Evolutionary conservation across 1,140 invertebrate genomes (phyloP), one percentile per base, ranked within the genome.

Genomic region (Bicyclus anynana): DNA sequence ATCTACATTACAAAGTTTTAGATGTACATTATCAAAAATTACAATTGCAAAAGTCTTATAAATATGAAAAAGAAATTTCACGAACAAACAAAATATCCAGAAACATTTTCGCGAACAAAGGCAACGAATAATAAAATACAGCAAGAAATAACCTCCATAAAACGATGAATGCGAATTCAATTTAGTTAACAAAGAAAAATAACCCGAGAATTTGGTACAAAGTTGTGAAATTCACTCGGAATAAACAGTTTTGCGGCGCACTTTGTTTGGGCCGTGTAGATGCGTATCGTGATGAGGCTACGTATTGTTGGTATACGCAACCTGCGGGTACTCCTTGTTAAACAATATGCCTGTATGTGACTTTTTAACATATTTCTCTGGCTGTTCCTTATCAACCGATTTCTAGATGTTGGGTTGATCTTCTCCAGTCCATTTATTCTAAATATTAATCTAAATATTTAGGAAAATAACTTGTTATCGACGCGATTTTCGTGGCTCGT

Each of bases 101-200:
- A n/a, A 37, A 37, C 33, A 37, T 37, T 37, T n/a, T 5, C 1
- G 37, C 37, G 6, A 49, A 33, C 44, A 33, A 40, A 40, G n/a
- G 40, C 62, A 42, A 3, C 62, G 53, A 59, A 70, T 65, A 62
- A 67, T 59, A 62, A 69, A 73, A 68, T 67, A 72, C 65, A 63
- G 59, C 58, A 71, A 62, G 49, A 52, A 56, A 72, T 63, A 70
- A 64, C 67, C 64, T 73, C 63, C 65, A 73, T 73, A 77, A 72
- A 72, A 63, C 71, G 67, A 69, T 79, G 70, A 79, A 79, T 72
- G 66, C 65, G 65, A 70, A 72, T 79, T 75, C 69, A 79, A 79
- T 74, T 77, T 75, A 63, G 63, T 73, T 74, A 77, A 75, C 74
- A 77, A 77, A 79, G 72, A 77, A 70, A 73, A 74, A 79, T 74